Evolutionary conservation across 2,888 invertebrate species (phyloP).

Genomic region (Suillia variegata): DNA sequence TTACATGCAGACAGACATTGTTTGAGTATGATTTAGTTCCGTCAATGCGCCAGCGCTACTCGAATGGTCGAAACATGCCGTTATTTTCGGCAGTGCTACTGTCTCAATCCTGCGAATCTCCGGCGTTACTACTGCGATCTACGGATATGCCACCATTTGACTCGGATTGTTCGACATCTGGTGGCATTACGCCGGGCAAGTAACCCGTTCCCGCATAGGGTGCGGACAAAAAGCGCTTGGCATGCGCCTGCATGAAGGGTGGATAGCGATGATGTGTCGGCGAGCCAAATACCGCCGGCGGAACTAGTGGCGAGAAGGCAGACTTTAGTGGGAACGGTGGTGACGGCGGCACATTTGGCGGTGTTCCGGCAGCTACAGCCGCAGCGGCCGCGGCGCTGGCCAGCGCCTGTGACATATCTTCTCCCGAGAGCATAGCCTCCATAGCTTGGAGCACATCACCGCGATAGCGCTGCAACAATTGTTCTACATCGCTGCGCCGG

Average conservation of each 20-base stretch:
- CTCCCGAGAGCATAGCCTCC: constrained; percentile 83
- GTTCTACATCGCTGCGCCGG: constrained; percentile 84
- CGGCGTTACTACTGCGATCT: constrained; percentile 57
- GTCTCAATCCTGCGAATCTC: constrained; percentile 61
- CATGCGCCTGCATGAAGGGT: constrained; percentile 65
- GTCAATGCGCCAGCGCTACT: constrained; percentile 16
- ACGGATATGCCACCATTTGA: constrained; percentile 60
- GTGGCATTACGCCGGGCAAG: constrained; percentile 74
- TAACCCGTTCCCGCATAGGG: constrained; percentile 83
- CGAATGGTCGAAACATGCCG: constrained; percentile 49
- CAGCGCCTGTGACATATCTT: constrained; percentile 53
- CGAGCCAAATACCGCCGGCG: constrained; percentile 60
- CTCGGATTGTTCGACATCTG: constrained; percentile 59
- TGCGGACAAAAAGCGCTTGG: constrained; percentile 80
- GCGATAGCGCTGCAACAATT: constrained; percentile 79
- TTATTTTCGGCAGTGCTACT: constrained; percentile 31
- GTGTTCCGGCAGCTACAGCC: constrained; percentile 61
- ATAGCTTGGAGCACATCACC: constrained; percentile 92
- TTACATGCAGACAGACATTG: not conserved
- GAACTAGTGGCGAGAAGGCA: constrained; percentile 78
- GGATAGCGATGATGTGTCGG: constrained; percentile 60
- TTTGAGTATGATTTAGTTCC: not conserved
- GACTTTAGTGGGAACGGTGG: constrained; percentile 64
- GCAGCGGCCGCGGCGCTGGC: constrained; percentile 29
- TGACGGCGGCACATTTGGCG: constrained; percentile 51